Evolutionary conservation across 2,113 vertebrate species (phyloP).

Genomic region (Erinaceus europaeus): DNA sequence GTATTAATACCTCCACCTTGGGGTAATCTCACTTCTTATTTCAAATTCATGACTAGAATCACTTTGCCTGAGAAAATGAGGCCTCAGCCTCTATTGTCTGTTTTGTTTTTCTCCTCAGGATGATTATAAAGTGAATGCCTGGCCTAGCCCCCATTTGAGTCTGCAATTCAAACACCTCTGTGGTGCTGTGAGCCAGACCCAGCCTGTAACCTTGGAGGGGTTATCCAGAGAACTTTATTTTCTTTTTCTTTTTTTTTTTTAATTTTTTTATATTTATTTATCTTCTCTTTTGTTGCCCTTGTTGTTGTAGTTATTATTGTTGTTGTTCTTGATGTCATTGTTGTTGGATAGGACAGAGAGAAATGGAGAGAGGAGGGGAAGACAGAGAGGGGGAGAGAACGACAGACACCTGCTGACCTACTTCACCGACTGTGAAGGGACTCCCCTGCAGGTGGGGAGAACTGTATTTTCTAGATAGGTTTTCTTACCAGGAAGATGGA

Average conservation of each 20-base stretch:
- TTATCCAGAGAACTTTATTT: background rate
- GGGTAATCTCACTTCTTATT: slow-evolving; percentile 59
- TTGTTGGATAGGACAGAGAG: too few species aligned
- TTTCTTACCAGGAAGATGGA: background rate
- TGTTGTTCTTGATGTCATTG: too few species aligned
- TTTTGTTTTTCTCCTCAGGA: slow-evolving; percentile 63
- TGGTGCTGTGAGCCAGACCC: background rate
- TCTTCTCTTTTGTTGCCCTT: too few species aligned
- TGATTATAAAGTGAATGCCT: slow-evolving; percentile 70
- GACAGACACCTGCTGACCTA: too few species aligned
- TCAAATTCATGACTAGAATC: slow-evolving; percentile 65
- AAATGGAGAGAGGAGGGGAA: too few species aligned
- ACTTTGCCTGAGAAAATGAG: slow-evolving; percentile 63
- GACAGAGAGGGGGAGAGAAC: too few species aligned
- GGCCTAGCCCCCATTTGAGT: background rate
- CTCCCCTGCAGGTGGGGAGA: too few species aligned
- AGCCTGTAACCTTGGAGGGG: background rate
- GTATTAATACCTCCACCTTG: slow-evolving; percentile 41
- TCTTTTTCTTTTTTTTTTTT: background rate
- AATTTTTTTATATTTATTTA: too few species aligned
- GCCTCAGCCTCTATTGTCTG: slow-evolving; percentile 52
- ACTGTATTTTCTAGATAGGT: too few species aligned
- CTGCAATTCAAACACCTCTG: slow-evolving; percentile 37
- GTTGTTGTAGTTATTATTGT: too few species aligned
- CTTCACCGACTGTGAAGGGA: too few species aligned